These are phyloP conservation scores for Athalia cordata DNA, from an alignment of 2,888 invertebrate species.

Conservation along the genomic window DNA sequence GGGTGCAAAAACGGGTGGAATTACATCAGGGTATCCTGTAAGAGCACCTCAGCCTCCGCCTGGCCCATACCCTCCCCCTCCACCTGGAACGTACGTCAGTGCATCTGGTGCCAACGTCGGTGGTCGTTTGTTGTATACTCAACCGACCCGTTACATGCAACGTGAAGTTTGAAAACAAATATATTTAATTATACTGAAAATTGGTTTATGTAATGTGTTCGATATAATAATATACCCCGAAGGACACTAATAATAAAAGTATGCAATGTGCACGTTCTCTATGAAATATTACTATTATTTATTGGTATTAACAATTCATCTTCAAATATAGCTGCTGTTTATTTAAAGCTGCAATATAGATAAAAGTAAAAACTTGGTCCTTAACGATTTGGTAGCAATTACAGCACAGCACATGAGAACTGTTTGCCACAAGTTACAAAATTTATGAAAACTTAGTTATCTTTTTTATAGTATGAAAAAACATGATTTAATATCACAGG, in stretches of 20 bases:
- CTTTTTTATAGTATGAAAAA: not conserved
- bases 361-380: too few species aligned
- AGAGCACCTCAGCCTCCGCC: slow-evolving; percentile 74
- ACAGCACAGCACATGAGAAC: not conserved
- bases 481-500: not conserved
- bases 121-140: slow-evolving; percentile 67
- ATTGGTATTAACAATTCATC: too few species aligned
- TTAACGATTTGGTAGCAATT: too few species aligned
- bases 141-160: slow-evolving; percentile 67
- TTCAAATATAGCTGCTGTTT: too few species aligned
- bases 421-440: not conserved
- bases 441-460: not conserved
- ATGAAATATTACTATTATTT: not conserved
- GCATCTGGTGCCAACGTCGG: slow-evolving; percentile 65
- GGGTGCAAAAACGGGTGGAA: slow-evolving; percentile 87
- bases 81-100: slow-evolving; percentile 68
- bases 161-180: slow-evolving; percentile 60
- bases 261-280: not conserved
- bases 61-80: slow-evolving; percentile 63
- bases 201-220: not conserved
- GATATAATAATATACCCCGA: not conserved
- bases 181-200: not conserved
- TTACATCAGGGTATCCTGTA: slow-evolving; percentile 90
- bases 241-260: not conserved
- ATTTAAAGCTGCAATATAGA: too few species aligned